A percentile compares a stretch with the other conserved stretches of the same genome.
phyloP scores from a whole-genome alignment of 2,113 vertebrate genomes.

The Falcunculus frontatus region DNA sequence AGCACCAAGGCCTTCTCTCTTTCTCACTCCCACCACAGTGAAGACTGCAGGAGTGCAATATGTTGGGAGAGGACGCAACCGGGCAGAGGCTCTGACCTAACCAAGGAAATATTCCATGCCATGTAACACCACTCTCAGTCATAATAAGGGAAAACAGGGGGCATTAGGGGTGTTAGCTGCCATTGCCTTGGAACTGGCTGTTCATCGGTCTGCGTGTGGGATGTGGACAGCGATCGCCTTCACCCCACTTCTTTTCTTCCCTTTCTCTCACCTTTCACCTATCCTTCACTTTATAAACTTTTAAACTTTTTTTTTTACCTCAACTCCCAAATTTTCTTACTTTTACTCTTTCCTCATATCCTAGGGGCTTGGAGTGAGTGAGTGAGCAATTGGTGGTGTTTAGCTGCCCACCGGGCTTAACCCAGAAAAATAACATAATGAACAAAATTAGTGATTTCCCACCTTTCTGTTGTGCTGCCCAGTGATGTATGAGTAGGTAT shows the following conservation, averaged over 20 bases:
- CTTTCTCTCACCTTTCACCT: not conserved
- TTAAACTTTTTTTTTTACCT: not conserved
- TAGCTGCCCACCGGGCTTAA: not conserved
- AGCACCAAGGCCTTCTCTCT: not conserved
- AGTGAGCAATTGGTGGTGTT: not conserved
- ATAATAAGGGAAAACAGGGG: not conserved
- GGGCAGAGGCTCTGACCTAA: not conserved
- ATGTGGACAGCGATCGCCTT: not conserved
- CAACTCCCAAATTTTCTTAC: not conserved
- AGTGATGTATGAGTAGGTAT: not conserved
- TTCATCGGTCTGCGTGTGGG: not conserved
- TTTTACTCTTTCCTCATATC: not conserved
- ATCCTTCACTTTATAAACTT: not conserved
- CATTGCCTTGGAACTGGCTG: not conserved
- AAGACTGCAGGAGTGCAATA: not conserved
- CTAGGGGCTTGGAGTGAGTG: accelerated
- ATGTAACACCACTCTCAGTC: not conserved
- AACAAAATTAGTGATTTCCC: not conserved
- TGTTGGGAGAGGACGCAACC: not conserved
- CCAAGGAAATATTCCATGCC: not conserved
- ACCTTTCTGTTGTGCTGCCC: not conserved
- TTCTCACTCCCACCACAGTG: not conserved
- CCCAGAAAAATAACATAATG: not conserved
- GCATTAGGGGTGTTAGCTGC: not conserved
- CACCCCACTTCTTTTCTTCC: not conserved